Conservation (phyloP, 2,113 vertebrate species). For the Rhabdomys dilectus region DNA sequence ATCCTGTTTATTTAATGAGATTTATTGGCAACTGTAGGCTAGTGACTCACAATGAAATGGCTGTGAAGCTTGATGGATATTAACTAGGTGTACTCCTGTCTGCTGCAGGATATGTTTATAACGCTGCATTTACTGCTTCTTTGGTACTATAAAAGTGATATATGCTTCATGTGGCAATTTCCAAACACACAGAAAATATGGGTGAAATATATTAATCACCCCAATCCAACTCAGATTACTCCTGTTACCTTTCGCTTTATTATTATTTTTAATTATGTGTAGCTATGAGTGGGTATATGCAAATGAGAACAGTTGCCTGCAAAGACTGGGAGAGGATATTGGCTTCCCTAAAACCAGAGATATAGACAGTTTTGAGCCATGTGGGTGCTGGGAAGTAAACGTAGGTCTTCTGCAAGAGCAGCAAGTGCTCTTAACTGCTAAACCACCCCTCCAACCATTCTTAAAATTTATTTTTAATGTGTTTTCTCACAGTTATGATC, state of each 20-base stretch:
- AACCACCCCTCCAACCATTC: background rate
- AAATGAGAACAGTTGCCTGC: background rate
- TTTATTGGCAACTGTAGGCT: background rate
- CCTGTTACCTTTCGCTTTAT: background rate
- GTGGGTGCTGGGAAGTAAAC: background rate
- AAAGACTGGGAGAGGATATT: background rate
- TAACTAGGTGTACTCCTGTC: background rate
- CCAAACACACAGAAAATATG: background rate
- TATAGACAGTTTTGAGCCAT: background rate
- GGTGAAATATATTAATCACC: background rate
- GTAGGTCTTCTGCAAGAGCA: background rate
- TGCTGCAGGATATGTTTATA: background rate
- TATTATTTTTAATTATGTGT: background rate
- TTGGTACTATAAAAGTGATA: background rate
- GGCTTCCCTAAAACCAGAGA: background rate
- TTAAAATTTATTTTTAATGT: background rate
- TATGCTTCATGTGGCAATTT: background rate
- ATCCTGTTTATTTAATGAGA: slow-evolving; percentile 28
- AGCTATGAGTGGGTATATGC: background rate
- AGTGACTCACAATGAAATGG: background rate
- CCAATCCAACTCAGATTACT: background rate
- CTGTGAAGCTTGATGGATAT: background rate
- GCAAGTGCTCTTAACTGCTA: background rate
- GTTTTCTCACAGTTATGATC: slow-evolving; percentile 5
- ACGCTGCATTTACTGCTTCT: background rate